Evolutionary conservation across 2,888 invertebrate genomes (phyloP).

Genomic region (Hofmannophila pseudospretella): DNA sequence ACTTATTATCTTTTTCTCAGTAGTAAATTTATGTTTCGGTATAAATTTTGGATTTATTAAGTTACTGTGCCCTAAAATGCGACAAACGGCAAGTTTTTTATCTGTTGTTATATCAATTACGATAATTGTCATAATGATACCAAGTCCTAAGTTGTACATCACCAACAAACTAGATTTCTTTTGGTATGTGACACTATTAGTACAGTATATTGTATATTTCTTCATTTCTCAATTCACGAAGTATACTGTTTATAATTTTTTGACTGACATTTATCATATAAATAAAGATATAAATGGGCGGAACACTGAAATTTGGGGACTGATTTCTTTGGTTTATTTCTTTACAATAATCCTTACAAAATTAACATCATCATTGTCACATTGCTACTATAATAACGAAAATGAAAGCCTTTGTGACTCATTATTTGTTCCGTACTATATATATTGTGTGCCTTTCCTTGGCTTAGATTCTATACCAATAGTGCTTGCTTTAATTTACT

Average conservation of each 20-base stretch:
- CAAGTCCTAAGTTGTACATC: not conserved
- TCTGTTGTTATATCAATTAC: not conserved
- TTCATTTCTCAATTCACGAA: not conserved
- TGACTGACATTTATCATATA: not conserved
- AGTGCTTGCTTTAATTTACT: slow-evolving; percentile 1
- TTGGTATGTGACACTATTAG: not conserved
- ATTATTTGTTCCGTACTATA: not conserved
- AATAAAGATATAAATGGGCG: not conserved
- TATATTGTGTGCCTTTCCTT: not conserved
- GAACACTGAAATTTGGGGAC: not conserved
- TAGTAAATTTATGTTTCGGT: not conserved
- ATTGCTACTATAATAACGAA: not conserved
- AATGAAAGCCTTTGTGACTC: not conserved
- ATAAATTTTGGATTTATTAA: slow-evolving; percentile 1
- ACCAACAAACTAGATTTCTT: not conserved
- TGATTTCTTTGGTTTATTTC: not conserved
- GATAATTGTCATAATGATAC: not conserved
- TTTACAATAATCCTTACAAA: not conserved
- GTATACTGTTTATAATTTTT: not conserved
- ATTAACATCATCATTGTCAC: not conserved
- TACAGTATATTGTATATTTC: not conserved
- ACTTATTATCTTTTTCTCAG: not conserved
- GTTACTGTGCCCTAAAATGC: not conserved
- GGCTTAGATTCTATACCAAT: not conserved
- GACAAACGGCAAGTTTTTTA: not conserved